phyloP scores from a whole-genome alignment of 1,140 invertebrate genomes.

The Thaumatotibia leucotreta region DNA sequence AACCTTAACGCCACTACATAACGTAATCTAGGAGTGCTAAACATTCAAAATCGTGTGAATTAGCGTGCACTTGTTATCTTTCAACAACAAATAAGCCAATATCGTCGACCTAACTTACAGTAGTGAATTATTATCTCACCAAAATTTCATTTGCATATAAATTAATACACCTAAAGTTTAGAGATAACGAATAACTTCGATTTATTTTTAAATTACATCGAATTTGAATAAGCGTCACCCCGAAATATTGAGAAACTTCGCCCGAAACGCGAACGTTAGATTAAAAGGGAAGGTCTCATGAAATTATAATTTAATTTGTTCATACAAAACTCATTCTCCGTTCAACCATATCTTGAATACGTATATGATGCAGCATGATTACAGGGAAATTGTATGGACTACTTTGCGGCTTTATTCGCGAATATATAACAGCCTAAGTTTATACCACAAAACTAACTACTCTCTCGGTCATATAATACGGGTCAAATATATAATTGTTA shows the following conservation, averaged over 20 bases:
- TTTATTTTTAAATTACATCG: slow-evolving; percentile 7
- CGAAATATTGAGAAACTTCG: background rate
- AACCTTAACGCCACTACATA: too few relatives aligned
- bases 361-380: slow-evolving; percentile 35
- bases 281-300: slow-evolving; percentile 52
- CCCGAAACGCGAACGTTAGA: slow-evolving; percentile 25
- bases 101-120: too few relatives aligned
- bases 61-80: too few relatives aligned
- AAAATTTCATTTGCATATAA: background rate
- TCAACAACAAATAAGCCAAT: too few relatives aligned
- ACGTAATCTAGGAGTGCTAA: too few relatives aligned
- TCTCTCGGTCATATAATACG: too few relatives aligned
- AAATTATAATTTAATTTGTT: slow-evolving; percentile 66
- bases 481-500: too few relatives aligned
- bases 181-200: background rate
- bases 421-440: too few relatives aligned
- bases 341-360: slow-evolving; percentile 31
- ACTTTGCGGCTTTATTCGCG: background rate
- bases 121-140: background rate
- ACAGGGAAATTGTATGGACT: slow-evolving; percentile 5
- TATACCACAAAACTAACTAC: too few relatives aligned
- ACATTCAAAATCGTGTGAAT: too few relatives aligned
- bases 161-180: background rate
- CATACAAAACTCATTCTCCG: slow-evolving; percentile 30
- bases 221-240: slow-evolving; percentile 7